Conservation (phyloP, 2,888 invertebrate genomes). For the Philaethria dido region DNA sequence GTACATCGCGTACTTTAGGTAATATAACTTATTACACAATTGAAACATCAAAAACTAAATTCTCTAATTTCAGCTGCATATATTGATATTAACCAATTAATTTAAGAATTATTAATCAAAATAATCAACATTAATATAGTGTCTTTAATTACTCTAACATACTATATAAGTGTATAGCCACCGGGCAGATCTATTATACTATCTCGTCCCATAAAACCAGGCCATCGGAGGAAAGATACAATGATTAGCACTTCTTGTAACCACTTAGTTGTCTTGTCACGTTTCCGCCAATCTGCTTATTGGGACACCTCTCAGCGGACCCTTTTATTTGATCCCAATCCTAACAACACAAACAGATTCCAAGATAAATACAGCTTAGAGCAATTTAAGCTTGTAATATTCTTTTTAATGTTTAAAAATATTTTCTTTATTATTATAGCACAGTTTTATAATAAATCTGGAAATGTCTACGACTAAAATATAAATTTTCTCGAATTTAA, state of each 20-base stretch:
- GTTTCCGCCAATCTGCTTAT: conserved; percentile 76
- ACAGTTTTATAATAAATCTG: background rate
- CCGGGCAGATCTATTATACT: background rate
- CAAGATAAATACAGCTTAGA: conserved; percentile 59
- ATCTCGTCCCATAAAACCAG: conserved; percentile 42
- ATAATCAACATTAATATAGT: too few species aligned
- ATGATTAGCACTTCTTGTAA: conserved; percentile 59
- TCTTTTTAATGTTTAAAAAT: background rate
- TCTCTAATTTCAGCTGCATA: too few species aligned
- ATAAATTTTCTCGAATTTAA: too few species aligned
- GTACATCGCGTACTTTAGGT: too few species aligned
- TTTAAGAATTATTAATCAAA: too few species aligned
- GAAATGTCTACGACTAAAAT: too few species aligned
- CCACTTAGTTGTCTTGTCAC: conserved; percentile 67
- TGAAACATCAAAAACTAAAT: too few species aligned
- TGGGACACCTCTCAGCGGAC: conserved; percentile 71
- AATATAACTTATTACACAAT: too few species aligned
- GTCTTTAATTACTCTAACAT: too few species aligned
- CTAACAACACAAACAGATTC: conserved; percentile 69
- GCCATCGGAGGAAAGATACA: conserved; percentile 53
- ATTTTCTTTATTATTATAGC: background rate
- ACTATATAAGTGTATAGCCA: background rate
- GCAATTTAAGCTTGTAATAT: conserved; percentile 16
- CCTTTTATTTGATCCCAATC: conserved; percentile 71
- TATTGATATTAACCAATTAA: too few species aligned